phyloP scores from a whole-genome alignment of 2,888 invertebrate genomes.

The Rugalucina vietnamica region DNA sequence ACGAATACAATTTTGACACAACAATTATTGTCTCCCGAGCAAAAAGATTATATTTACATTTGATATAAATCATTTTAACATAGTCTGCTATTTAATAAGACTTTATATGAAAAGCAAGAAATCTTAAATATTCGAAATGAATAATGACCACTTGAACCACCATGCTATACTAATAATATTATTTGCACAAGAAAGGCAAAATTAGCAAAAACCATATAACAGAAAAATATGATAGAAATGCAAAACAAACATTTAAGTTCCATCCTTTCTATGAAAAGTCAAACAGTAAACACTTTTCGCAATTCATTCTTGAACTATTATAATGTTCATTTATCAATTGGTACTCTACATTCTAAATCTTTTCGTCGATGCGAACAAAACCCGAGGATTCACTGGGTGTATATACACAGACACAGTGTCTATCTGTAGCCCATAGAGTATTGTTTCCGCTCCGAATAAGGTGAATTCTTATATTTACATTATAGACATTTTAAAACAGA shows the following conservation, averaged over 20 bases:
- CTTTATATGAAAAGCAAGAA: not conserved
- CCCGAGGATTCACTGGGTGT: not conserved
- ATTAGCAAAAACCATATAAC: not conserved
- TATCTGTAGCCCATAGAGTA: not conserved
- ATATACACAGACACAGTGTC: not conserved
- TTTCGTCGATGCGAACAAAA: not conserved
- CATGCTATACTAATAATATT: not conserved
- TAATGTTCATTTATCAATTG: not conserved
- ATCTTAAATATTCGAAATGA: not conserved
- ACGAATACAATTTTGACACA: slow-evolving; percentile 3
- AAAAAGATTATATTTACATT: not conserved
- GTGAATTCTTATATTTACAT: slow-evolving; percentile 4
- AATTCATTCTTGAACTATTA: not conserved
- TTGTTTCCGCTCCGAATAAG: not conserved
- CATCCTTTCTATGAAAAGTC: not conserved
- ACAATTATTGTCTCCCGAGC: not conserved
- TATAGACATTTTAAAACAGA: not conserved
- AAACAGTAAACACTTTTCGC: not conserved
- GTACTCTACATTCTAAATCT: not conserved
- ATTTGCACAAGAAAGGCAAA: not conserved
- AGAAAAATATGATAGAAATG: not conserved
- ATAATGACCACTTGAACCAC: not conserved
- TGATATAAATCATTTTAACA: slow-evolving; percentile 5
- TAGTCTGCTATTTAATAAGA: not conserved
- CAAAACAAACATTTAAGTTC: not conserved